Evolutionary conservation across 2,888 invertebrate species (phyloP).

Genomic region (Eutolmus rufibarbis): DNA sequence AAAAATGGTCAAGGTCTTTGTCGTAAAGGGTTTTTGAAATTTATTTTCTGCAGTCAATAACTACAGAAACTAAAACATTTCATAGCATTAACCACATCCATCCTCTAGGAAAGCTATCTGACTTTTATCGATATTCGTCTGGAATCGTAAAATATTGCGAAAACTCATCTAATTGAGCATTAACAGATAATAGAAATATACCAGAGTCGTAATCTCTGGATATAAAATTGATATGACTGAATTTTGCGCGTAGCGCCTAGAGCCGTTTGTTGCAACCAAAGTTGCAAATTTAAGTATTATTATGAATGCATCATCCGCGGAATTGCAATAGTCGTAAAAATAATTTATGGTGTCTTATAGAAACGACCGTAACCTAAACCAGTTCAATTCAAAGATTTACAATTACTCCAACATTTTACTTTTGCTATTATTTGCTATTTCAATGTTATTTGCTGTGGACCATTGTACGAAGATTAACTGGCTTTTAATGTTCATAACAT

Average conservation of each 20-base stretch:
- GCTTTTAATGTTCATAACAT: not conserved
- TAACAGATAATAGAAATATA: not conserved
- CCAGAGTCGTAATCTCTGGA: not conserved
- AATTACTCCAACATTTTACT: not conserved
- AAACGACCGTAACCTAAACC: not conserved
- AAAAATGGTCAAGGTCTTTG: not conserved
- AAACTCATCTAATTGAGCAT: not conserved
- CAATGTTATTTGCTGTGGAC: not conserved
- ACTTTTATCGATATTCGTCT: not conserved
- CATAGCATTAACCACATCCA: too few species aligned
- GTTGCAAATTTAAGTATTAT: not conserved
- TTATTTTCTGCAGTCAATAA: not conserved
- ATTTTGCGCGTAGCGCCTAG: not conserved
- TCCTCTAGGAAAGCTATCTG: too few species aligned
- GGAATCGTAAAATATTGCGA: not conserved
- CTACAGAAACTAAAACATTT: too few species aligned
- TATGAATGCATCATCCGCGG: not conserved
- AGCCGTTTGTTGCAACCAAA: not conserved
- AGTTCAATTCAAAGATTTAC: not conserved
- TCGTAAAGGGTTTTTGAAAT: not conserved
- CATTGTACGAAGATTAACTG: not conserved
- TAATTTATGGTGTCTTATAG: not conserved
- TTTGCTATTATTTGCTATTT: not conserved
- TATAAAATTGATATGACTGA: not conserved
- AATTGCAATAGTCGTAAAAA: not conserved